Percentiles rank a stretch among this genome's conserved stretches.
phyloP scores from a whole-genome alignment of 2,797 vertebrate species.

The Lateolabrax maculatus region DNA sequence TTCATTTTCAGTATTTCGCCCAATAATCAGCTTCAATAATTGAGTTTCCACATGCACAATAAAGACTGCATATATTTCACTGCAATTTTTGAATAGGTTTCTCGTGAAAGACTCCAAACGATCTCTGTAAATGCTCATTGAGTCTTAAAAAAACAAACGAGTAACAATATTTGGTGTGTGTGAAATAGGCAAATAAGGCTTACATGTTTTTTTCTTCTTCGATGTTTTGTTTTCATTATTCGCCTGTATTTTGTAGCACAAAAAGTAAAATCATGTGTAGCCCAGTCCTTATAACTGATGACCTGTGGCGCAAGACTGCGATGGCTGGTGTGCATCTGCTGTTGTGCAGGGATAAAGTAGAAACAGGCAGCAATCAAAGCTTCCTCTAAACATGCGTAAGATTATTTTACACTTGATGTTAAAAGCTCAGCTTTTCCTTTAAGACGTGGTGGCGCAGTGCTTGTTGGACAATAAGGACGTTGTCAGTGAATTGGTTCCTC shows the following conservation, averaged over 20 bases:
- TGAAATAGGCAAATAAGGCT: not conserved
- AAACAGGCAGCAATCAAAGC: not conserved
- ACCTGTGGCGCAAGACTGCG: not conserved
- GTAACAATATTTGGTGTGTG: not conserved
- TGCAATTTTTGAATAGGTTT: not conserved
- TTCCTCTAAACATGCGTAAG: not conserved
- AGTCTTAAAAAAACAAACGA: not conserved
- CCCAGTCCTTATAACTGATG: not conserved
- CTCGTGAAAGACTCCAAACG: not conserved
- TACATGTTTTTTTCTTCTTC: not conserved
- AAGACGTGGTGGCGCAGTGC: not conserved
- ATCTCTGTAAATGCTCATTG: not conserved
- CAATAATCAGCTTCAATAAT: not conserved
- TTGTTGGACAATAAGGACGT: not conserved
- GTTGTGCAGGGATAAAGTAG: not conserved
- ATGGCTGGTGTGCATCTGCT: slow-evolving; percentile 10
- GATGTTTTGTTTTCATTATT: slow-evolving; percentile 2
- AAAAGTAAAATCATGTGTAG: not conserved
- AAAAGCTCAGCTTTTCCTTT: slow-evolving; percentile 5
- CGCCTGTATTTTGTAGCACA: not conserved
- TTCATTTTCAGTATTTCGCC: not conserved
- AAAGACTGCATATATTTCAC: not conserved
- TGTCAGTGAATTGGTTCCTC: not conserved
- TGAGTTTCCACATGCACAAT: not conserved
- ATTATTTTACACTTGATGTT: not conserved